Percentiles rank a stretch among this genome's conserved stretches.
These are phyloP conservation scores for Pseudobourletiella spinata DNA, from an alignment of 1,140 invertebrate genomes.

Conservation along the genomic window DNA sequence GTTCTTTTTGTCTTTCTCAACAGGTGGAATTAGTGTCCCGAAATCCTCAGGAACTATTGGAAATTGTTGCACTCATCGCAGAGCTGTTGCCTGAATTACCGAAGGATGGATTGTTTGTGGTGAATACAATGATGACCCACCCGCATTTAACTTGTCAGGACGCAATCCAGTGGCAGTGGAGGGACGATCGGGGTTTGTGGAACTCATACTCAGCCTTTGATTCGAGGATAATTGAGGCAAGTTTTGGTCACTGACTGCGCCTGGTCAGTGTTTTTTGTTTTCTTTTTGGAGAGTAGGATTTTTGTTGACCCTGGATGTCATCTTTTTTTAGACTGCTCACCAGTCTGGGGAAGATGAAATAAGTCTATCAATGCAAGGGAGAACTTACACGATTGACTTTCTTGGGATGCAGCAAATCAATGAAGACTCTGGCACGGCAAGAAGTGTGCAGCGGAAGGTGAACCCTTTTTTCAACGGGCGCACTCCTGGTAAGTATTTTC, in stretches of 20 bases:
- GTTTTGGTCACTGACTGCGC: too few species aligned
- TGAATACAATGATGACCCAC: constrained; percentile 75
- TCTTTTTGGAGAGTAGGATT: neutral
- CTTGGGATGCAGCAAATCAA: constrained; percentile 97
- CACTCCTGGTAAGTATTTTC: constrained; percentile 5
- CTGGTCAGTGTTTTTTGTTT: too few species aligned
- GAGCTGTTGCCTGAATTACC: constrained; percentile 92
- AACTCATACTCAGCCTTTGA: constrained; percentile 63
- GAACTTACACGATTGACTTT: constrained; percentile 92
- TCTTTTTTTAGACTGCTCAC: constrained; percentile 67
- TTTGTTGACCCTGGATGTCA: too few species aligned
- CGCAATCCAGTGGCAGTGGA: constrained; percentile 89
- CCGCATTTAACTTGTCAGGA: constrained; percentile 52
- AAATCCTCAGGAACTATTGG: constrained; percentile 89
- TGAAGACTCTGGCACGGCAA: constrained; percentile 87
- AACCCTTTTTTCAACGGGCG: constrained; percentile 33
- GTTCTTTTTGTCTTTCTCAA: too few species aligned
- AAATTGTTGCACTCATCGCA: constrained; percentile 90
- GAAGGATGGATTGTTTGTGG: constrained; percentile 84
- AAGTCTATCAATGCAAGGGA: constrained; percentile 76
- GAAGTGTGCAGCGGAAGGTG: constrained; percentile 71
- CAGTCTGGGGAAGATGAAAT: constrained; percentile 90
- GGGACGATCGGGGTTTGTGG: constrained; percentile 69
- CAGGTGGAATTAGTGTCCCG: constrained; percentile 76
- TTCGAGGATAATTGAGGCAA: constrained; percentile 70